Conservation (phyloP, 2,888 invertebrate genomes). For the Acrobasis suavella region DNA sequence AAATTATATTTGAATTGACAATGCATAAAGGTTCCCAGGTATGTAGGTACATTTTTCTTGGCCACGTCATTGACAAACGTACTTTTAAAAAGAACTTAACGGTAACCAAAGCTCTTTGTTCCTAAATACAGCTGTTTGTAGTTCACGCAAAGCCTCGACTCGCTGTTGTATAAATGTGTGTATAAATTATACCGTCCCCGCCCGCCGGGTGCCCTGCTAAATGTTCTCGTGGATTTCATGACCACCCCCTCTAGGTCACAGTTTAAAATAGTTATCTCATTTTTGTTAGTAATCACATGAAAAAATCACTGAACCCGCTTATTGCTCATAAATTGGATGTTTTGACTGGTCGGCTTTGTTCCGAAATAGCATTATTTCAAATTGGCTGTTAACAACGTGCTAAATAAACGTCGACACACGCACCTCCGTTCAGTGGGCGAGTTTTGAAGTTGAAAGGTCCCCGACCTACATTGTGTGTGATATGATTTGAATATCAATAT, state of each 20-base stretch:
- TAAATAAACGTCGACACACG: constrained; percentile 28
- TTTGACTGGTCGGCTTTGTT: constrained; percentile 9
- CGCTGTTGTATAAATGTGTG: constrained; percentile 48
- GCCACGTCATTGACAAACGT: neutral
- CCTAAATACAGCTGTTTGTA: constrained; percentile 37
- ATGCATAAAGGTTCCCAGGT: too few species aligned
- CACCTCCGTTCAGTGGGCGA: constrained; percentile 26
- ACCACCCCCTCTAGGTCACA: constrained; percentile 49
- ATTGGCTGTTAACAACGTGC: constrained; percentile 27
- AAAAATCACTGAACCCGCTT: constrained; percentile 14
- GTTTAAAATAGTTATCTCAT: constrained; percentile 52
- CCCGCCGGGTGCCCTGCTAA: constrained; percentile 32
- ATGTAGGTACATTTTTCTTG: neutral
- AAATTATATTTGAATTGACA: too few species aligned
- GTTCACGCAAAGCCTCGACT: constrained; percentile 54
- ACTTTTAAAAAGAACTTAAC: constrained; percentile 33
- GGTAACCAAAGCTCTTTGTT: constrained; percentile 54
- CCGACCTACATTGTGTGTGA: constrained; percentile 19
- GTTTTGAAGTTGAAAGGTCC: constrained; percentile 24
- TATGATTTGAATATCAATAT: too few species aligned
- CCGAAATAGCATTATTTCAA: constrained; percentile 24
- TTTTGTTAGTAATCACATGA: constrained; percentile 21
- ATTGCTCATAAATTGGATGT: constrained; percentile 16
- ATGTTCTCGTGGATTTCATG: constrained; percentile 45
- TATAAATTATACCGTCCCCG: constrained; percentile 54